Evolutionary conservation across 2,113 vertebrate genomes (phyloP), one percentile per base, ranked within the genome.

Genomic region (Lonchura striata): DNA sequence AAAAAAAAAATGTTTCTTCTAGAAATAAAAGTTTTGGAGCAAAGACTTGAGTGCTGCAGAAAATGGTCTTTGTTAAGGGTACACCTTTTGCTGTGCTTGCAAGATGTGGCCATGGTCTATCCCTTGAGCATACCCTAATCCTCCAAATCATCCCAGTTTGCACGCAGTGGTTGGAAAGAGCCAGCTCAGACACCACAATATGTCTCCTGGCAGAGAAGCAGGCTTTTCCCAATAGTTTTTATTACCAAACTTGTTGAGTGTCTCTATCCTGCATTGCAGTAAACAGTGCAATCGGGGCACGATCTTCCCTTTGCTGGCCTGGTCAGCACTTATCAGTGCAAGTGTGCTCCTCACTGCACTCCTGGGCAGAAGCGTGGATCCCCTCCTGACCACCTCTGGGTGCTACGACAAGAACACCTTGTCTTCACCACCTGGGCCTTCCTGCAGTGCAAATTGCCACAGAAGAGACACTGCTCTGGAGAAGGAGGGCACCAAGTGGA

Each of bases 111-210:
- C 53, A 57, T 5, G 22, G 4, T n/a, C 74, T 82, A 47, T 85
- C 22, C 31, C 60, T 25, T 39, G 49, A 84, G 49, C 24, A 44
- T 11, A 69, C 4, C 31, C 47, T 49, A 69, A 57, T 61, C 56
- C 56, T 75, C 56, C 49, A 68, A 41, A 61, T 31, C n/a, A 81
- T 31, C 0, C 0, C 14, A 84, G 64, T 54, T 53, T 63, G 77
- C 72, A 60, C 0, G 0, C 68, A 59, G 54, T 52, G 64, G 33
- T 7, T 6, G 6, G 35, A 88, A 35, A 0, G 2, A 83, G 47
- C 35, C 6, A 10, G 72, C 50, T 83, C 42, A 74, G 68, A 63
- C 52, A 81, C 42, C 46, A 77, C 42, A 54, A 15, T 13, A 52
- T 3, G 18, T 39, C 63, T 84, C 33, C 3, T 85, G 92, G 74